Percentiles rank a stretch among this genome's conserved stretches.
These are phyloP conservation scores for Opisthocomus hoazin DNA, from an alignment of 2,113 vertebrate genomes.

Conservation along the genomic window DNA sequence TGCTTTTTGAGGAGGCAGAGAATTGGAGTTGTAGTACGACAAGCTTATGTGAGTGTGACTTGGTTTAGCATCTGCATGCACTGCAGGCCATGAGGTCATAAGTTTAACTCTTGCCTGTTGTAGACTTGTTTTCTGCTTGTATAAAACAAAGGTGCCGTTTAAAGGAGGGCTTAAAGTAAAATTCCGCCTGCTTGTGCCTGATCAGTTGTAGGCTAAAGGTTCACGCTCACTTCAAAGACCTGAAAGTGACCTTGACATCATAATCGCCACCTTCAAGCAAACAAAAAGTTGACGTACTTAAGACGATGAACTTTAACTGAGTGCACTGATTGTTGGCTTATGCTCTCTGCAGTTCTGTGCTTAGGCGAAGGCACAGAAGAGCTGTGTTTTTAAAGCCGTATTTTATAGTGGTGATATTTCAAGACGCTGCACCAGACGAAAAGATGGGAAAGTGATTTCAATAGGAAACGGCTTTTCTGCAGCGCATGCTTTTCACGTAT, in stretches of 20 bases:
- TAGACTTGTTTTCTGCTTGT: not conserved
- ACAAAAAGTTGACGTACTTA: not conserved
- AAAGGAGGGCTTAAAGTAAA: not conserved
- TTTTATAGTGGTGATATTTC: constrained; percentile 5
- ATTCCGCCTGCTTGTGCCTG: not conserved
- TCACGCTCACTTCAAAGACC: not conserved
- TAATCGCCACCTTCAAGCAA: not conserved
- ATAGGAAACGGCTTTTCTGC: constrained; percentile 3
- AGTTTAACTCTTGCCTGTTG: not conserved
- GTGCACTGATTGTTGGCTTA: not conserved
- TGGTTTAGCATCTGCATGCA: not conserved
- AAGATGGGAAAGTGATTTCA: constrained; percentile 30
- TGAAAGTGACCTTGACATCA: constrained; percentile 14
- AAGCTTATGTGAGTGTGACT: not conserved
- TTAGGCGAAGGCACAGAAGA: not conserved
- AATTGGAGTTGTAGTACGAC: rapidly evolving
- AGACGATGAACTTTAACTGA: constrained; percentile 9
- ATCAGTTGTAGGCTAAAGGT: not conserved
- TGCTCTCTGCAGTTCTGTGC: not conserved
- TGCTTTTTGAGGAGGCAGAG: not conserved
- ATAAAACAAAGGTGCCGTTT: not conserved
- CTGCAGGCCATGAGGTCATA: not conserved
- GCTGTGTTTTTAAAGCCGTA: not conserved
- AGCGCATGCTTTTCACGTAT: not conserved
- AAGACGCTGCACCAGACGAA: not conserved